These are phyloP conservation scores for Psittacula echo DNA, from an alignment of 2,797 vertebrate genomes.

Conservation along the genomic window DNA sequence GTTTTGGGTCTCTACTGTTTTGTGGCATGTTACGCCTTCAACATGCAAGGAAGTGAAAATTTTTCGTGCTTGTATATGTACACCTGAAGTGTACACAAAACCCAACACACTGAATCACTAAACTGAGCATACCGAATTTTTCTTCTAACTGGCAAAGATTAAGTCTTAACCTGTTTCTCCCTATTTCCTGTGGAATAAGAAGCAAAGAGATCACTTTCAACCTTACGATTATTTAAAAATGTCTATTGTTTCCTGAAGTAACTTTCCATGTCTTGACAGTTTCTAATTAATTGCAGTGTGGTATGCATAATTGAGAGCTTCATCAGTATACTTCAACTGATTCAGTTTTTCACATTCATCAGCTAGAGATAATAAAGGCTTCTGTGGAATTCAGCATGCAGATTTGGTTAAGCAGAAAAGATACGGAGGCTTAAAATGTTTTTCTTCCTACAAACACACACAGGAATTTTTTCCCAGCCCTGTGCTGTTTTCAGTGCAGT, in stretches of 20 bases:
- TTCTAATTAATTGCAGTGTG: neutral
- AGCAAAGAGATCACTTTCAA: neutral
- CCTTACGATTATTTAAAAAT: neutral
- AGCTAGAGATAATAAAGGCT: neutral
- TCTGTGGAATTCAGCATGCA: neutral
- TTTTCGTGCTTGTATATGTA: neutral
- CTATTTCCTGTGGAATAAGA: neutral
- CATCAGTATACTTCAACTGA: neutral
- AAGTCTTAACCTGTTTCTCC: neutral
- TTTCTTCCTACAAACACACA: neutral
- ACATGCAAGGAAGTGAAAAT: neutral
- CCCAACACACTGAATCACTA: neutral
- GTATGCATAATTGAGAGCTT: slow-evolving; percentile 2
- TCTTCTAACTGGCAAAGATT: neutral
- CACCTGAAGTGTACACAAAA: neutral
- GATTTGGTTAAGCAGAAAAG: neutral
- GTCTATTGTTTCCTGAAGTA: neutral
- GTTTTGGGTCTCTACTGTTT: neutral
- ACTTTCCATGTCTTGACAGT: neutral
- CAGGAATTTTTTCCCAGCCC: neutral
- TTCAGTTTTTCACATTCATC: neutral
- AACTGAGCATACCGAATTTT: neutral
- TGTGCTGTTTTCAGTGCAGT: neutral
- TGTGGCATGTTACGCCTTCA: neutral
- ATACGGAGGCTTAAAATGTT: neutral